Conservation (phyloP, 2,113 vertebrate species). For the Psephotus haematonotus region DNA sequence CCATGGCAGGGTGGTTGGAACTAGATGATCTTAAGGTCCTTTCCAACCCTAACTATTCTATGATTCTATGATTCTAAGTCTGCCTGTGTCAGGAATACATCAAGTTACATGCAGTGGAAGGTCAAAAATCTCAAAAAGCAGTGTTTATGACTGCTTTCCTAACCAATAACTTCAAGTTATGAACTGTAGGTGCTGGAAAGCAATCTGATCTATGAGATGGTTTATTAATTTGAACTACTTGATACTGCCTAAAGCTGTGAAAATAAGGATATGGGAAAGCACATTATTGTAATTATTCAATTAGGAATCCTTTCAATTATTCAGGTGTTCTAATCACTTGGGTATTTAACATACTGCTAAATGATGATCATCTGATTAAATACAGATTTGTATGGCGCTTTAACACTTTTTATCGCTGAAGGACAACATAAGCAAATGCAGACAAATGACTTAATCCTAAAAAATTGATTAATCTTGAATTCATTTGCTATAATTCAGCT, state of each 20-base stretch:
- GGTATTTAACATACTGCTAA: constrained; percentile 26
- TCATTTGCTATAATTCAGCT: not conserved
- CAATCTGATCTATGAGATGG: not conserved
- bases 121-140: not conserved
- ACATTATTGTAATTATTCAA: constrained; percentile 39
- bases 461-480: not conserved
- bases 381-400: not conserved
- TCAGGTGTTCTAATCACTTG: constrained; percentile 45
- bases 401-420: not conserved
- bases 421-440: not conserved
- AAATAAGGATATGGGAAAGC: not conserved
- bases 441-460: not conserved
- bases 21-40: no score
- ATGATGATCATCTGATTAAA: constrained; percentile 6
- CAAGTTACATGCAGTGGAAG: constrained; percentile 10
- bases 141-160: not conserved
- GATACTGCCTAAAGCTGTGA: constrained; percentile 27
- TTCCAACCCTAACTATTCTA: no score
- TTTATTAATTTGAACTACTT: constrained; percentile 35
- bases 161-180: not conserved
- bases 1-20: no score
- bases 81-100: not conserved
- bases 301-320: constrained; percentile 42
- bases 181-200: not conserved
- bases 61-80: not conserved